A percentile compares a stretch with the other conserved stretches of the same genome.
phyloP scores from a whole-genome alignment of 1,140 invertebrate species.

The Paralvinella palmiformis region DNA sequence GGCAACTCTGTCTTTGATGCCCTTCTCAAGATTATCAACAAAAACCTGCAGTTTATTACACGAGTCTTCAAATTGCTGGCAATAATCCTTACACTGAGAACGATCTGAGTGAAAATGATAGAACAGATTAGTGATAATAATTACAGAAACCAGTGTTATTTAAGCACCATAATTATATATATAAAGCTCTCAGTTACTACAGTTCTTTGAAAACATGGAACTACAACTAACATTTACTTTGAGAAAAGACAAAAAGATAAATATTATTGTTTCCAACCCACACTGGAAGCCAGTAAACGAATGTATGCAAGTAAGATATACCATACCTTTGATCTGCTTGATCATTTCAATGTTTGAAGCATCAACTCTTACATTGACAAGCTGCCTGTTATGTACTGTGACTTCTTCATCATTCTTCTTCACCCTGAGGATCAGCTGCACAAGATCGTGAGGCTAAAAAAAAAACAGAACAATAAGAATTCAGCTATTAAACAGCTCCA shows the following conservation, averaged over 20 bases:
- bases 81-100: slow-evolving; percentile 76
- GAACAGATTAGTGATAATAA: background rate
- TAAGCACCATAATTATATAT: too few species aligned
- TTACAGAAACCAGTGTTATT: too few species aligned
- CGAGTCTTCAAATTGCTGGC: slow-evolving; percentile 76
- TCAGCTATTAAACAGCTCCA: too few species aligned
- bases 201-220: too few species aligned
- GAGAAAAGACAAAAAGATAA: background rate
- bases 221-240: too few species aligned
- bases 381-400: slow-evolving; percentile 53
- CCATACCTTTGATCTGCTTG: slow-evolving; percentile 61
- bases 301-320: slow-evolving; percentile 15
- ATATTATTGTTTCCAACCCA: background rate
- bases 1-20: slow-evolving; percentile 71
- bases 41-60: slow-evolving; percentile 71
- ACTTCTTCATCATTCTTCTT: slow-evolving; percentile 62
- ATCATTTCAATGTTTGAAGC: slow-evolving; percentile 60
- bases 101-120: slow-evolving; percentile 57
- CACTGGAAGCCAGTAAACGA: background rate
- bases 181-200: too few species aligned
- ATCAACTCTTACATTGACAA: slow-evolving; percentile 60
- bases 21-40: slow-evolving; percentile 69
- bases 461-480: too few species aligned
- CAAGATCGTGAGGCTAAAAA: slow-evolving; percentile 49
- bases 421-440: slow-evolving; percentile 63